Base-by-base conservation (phyloP, 1,140 invertebrate species). In the Drosophila nikananu region DNA sequence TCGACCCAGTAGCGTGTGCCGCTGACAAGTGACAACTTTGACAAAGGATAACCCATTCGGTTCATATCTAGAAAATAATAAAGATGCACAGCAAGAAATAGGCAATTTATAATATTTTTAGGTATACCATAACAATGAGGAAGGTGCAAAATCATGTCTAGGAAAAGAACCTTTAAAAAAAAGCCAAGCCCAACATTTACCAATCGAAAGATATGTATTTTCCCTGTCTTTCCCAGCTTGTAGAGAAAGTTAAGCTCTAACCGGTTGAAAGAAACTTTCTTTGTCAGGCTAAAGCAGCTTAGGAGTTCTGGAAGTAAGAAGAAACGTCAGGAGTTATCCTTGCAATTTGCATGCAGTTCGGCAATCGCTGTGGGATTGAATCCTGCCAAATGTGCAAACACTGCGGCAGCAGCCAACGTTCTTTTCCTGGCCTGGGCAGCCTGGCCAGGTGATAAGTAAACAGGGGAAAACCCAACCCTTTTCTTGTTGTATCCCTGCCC, bases 391-490 rank as follows among this genome's bases (percentile, higher is more conserved):
- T 81, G 74, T 72, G 81, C 81, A 81, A 84, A 87, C 80, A 84
- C 65, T 74, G 63, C 46, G 61, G 42, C 4, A 44, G 35, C 67
- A 55, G 62, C 60, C 74, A 71, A 72, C 62, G 75, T 41, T 51
- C 46, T 17, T 32, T 52, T 48, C 62, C 64, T 65, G 78, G 55
- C 68, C 64, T 68, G 67, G 37, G 9, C 59, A 49, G 44, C 58
- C 55, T 52, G 52, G 30, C 73, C 83, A 84, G 86, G 86, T 87
- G 84, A 84, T 87, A 81, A 78, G 84, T 67, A 87, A 87, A 87
- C 84, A 86, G 39, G 54, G 15, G 7, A 37, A 35, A 63, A 44
- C 39, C 21, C 55, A 72, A 63, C 67, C 54, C 54, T 60, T 79
- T 54, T 46, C 52, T 44, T 12, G 7, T 13, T 21, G 46, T 35